phyloP scores from a whole-genome alignment of 2,888 invertebrate species.

The Chymomyza procnemis region DNA sequence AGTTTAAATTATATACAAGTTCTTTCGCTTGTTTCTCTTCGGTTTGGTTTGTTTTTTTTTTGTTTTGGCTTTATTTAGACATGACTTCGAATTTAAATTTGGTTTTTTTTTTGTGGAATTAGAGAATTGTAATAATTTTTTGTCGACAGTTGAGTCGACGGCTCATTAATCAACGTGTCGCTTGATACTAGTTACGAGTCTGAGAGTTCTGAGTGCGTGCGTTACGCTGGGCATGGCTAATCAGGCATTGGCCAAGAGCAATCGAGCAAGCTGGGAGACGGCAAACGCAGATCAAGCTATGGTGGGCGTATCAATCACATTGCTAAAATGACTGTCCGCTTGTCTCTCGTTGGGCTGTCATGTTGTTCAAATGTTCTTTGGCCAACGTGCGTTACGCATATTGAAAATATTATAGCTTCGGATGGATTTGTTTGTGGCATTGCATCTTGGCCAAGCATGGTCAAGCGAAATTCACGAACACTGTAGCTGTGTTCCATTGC shows the following conservation, averaged over 20 bases:
- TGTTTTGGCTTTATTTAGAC: background rate
- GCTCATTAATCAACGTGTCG: constrained; percentile 62
- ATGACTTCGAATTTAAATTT: background rate
- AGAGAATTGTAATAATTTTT: background rate
- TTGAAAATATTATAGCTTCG: constrained; percentile 9
- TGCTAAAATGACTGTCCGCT: background rate
- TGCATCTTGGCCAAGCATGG: too few species aligned
- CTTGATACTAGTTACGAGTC: background rate
- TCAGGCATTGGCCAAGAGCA: constrained; percentile 40
- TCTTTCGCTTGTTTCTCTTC: constrained; percentile 39
- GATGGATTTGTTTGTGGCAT: background rate
- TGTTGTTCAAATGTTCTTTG: constrained; percentile 59
- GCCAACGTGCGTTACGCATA: constrained; percentile 48
- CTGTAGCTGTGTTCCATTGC: constrained; percentile 22
- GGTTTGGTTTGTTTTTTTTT: constrained; percentile 4
- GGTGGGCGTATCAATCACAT: constrained; percentile 65
- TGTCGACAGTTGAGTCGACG: constrained; percentile 54
- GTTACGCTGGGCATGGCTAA: constrained; percentile 51
- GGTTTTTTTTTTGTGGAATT: too few species aligned
- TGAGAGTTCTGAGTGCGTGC: background rate
- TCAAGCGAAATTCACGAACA: too few species aligned
- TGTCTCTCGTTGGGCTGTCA: constrained; percentile 44
- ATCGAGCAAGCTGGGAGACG: too few species aligned
- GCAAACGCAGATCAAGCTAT: constrained; percentile 21
- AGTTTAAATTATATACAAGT: constrained; percentile 25